Evolutionary conservation across 2,888 invertebrate genomes (phyloP).

Genomic region (Cephonodes hylas): DNA sequence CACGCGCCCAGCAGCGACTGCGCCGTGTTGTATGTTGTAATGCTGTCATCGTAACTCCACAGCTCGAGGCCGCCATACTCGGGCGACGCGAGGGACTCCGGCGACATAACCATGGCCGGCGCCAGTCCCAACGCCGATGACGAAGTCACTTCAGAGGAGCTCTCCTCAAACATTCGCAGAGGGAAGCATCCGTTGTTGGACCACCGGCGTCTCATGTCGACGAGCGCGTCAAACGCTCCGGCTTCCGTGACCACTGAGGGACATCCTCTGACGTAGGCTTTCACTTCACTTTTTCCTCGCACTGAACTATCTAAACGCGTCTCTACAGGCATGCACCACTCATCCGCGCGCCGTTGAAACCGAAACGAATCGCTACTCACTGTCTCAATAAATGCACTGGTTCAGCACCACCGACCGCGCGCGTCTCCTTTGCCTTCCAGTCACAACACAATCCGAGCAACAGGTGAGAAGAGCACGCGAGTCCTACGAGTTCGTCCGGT

Average conservation of each 20-base stretch:
- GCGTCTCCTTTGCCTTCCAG: conserved; percentile 38
- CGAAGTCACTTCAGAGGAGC: conserved; percentile 88
- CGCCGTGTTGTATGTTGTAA: conserved; percentile 67
- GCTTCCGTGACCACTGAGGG: conserved; percentile 60
- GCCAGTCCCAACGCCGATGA: conserved; percentile 87
- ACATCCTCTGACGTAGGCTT: conserved; percentile 73
- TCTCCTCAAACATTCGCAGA: conserved; percentile 85
- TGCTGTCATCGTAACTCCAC: conserved; percentile 86
- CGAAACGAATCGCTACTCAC: conserved; percentile 63
- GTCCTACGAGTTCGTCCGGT: conserved; percentile 54
- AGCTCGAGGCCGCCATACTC: conserved; percentile 90
- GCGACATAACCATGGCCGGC: conserved; percentile 88
- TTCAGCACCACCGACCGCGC: conserved; percentile 37
- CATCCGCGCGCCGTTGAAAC: conserved; percentile 58
- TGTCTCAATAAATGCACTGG: conserved; percentile 51
- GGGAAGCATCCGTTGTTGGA: conserved; percentile 87
- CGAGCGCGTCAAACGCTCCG: conserved; percentile 72
- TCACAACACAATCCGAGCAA: conserved; percentile 68
- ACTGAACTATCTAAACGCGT: conserved; percentile 72
- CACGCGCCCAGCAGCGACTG: conserved; percentile 74
- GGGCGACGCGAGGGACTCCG: conserved; percentile 87
- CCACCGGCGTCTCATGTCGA: conserved; percentile 89
- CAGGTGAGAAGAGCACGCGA: conserved; percentile 60
- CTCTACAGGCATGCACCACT: conserved; percentile 66
- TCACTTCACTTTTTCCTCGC: conserved; percentile 77